Base-by-base conservation (phyloP, 2,113 vertebrate genomes). In the Chloroceryle aenea region DNA sequence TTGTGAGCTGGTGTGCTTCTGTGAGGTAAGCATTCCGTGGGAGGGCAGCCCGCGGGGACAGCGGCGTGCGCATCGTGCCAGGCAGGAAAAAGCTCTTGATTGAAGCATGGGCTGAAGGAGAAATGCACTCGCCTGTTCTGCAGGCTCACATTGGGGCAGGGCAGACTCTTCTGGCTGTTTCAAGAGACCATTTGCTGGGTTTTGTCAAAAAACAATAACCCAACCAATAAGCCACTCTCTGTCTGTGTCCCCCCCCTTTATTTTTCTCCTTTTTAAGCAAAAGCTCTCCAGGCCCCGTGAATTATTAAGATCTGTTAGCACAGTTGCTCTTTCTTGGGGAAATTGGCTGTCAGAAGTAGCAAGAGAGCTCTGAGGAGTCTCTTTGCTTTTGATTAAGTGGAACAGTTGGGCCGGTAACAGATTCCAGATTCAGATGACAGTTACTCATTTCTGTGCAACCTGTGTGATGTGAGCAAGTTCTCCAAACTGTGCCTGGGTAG, bases 301-400 rank as follows among this genome's bases (percentile, higher is more conserved):
- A 92, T 98, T 98, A 96, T 97, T 97, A 97, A 98, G 97, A 97
- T 98, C 95, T 96, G 97, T 97, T 95, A 96, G 96, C 90, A 87
- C 86, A 95, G 96, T 97, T 96, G 97, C 95, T 97, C 94, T 97
- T 97, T 98, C 96, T 97, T 89, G 95, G 90, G 94, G 95, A 97
- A 97, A 96, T 90, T 91, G 95, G 91, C 96, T 96, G 90, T 97
- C 96, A 95, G 97, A 96, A 95, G 96, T 89, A 95, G 96, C 96
- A 73, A 84, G 90, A 91, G 75, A 78, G 89, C 76, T 96, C 93
- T 96, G 96, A 80, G 58, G 94, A 96, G 96, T 96, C 91, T 82
- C 75, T 90, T 95, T 95, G 95, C 95, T 94, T 97, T 94, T 96
- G 96, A 97, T 97, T 92, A 97, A 97, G 92, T 92, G 95, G 86